Conservation (phyloP, 2,113 vertebrate genomes). For the Leptobrachium ailaonicum region DNA sequence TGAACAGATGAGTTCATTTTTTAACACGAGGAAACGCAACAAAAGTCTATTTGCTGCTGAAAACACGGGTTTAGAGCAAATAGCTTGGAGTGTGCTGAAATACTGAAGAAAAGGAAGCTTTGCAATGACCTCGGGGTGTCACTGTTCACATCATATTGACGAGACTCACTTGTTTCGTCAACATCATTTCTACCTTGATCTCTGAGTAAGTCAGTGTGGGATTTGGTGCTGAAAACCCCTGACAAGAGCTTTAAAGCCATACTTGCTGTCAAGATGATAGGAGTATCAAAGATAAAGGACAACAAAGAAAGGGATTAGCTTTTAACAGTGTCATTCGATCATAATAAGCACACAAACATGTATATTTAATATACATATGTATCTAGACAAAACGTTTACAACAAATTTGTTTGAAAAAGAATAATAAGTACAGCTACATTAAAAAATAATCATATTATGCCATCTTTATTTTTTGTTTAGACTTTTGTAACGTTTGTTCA, state of each 20-base stretch:
- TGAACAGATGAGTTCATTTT: conserved; percentile 20
- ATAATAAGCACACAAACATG: background rate
- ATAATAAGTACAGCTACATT: too few species aligned
- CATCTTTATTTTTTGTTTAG: too few species aligned
- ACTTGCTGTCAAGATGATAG: conserved; percentile 4
- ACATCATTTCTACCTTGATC: conserved; percentile 47
- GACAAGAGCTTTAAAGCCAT: background rate
- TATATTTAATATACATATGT: background rate
- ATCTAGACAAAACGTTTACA: background rate
- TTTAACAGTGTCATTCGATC: background rate
- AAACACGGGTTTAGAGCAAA: conserved; percentile 24
- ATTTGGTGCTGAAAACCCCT: conserved; percentile 17
- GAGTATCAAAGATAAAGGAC: conserved; percentile 5
- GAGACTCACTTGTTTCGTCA: conserved; percentile 19
- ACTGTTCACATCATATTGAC: conserved; percentile 29
- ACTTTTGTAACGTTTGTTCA: too few species aligned
- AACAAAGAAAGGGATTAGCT: conserved; percentile 12
- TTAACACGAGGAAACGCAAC: conserved; percentile 27
- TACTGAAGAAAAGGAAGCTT: conserved; percentile 6
- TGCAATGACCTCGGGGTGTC: conserved; percentile 27
- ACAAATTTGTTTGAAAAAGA: background rate
- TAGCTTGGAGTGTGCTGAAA: conserved; percentile 32
- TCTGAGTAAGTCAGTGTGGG: conserved; percentile 40
- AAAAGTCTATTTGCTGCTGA: conserved; percentile 30
- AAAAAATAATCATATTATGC: too few species aligned